Evolutionary conservation across 2,113 vertebrate genomes (phyloP).

Genomic region (Pseudois nayaur): DNA sequence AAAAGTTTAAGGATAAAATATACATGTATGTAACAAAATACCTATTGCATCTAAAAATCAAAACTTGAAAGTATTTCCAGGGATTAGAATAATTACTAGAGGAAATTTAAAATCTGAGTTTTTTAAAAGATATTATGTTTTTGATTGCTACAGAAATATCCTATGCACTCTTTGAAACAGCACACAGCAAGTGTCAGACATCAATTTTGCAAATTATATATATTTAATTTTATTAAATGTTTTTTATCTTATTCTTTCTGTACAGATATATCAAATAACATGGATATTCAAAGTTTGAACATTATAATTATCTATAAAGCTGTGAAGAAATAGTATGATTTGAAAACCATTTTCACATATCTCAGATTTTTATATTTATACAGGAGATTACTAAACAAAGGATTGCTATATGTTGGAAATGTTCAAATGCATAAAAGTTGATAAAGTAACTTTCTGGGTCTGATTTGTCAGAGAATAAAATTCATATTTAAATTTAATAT

Average conservation of each 20-base stretch:
- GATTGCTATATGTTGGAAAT: constrained; percentile 65
- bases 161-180: constrained; percentile 81
- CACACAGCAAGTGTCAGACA: constrained; percentile 74
- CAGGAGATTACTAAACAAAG: constrained; percentile 63
- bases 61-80: constrained; percentile 77
- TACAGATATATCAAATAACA: constrained; percentile 57
- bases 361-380: constrained; percentile 78
- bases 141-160: constrained; percentile 76
- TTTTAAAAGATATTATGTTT: constrained; percentile 67
- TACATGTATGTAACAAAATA: constrained; percentile 47
- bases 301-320: constrained; percentile 69
- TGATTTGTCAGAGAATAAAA: constrained; percentile 31
- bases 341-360: constrained; percentile 66
- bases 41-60: constrained; percentile 67
- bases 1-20: constrained; percentile 3
- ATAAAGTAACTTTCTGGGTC: constrained; percentile 53
- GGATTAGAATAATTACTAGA: constrained; percentile 68
- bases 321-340: constrained; percentile 70
- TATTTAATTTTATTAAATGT: constrained; percentile 70
- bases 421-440: constrained; percentile 46
- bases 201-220: constrained; percentile 67
- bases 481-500: constrained; percentile 34
- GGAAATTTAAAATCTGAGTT: constrained; percentile 72
- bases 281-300: constrained; percentile 60
- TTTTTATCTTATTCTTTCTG: constrained; percentile 70